Evolutionary conservation across 1,140 invertebrate species (phyloP), one percentile per base, ranked within the genome.

Genomic region (Aphaenogaster ashmeadi): DNA sequence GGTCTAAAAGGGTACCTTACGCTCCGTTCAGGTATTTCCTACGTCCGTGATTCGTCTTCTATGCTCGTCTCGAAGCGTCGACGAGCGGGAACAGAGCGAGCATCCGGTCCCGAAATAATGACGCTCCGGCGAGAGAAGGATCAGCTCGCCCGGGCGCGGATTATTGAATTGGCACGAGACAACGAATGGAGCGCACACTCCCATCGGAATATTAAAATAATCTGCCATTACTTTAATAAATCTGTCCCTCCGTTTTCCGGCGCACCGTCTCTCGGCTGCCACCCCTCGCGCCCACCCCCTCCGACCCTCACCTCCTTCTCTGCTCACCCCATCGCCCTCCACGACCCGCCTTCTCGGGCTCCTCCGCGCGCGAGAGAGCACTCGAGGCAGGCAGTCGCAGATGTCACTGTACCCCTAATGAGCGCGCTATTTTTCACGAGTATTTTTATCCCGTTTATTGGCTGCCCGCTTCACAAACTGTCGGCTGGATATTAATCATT

Each of bases 401-500:
- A 94, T 95, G 95, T 95, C 94, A 95, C 94, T 95, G 94, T 94
- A 94, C 92, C 94, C 94, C 93, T 95, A 95, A 95, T 95, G 95
- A 95, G 95, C 94, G 92, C 94, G 94, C 94, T 95, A 95, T 95
- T 95, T 95, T 95, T 95, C 95, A 95, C 95, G 94, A 95, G 94
- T 94, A 95, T 95, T 95, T 95, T 95, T 95, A 95, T 95, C 94
- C 95, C 95, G 95, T 95, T 95, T 95, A 95, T 95, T 95, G 95
- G 95, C 94, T 93, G 94, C 92, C 92, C 94, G 94, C 93, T 95
- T 95, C 95, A 95, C 94, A 93, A 94, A 95, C 95, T 95, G 95
- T 95, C 95, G 93, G 95, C 94, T 92, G 94, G 94, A 95, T 95
- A 95, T 95, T 95, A 95, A 95, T 95, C 95, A 95, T 95, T 91